Percentiles rank a stretch among this genome's conserved stretches.
These are phyloP conservation scores for Ectemnius continuus DNA, from an alignment of 2,888 invertebrate species.

Conservation along the genomic window DNA sequence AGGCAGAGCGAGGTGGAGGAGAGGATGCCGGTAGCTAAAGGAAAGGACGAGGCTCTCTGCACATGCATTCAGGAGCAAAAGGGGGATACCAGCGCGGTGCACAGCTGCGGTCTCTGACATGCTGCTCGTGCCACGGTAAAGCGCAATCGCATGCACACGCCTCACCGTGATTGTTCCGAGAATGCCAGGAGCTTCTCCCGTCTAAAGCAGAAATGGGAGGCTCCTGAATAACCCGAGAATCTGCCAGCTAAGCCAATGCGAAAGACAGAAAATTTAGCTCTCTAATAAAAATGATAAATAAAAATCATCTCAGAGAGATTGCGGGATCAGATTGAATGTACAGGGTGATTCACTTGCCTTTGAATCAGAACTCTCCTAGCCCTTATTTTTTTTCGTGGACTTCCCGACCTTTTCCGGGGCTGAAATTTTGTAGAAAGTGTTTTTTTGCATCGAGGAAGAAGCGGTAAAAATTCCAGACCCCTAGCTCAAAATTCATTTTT, in stretches of 20 bases:
- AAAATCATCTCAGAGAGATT: no score
- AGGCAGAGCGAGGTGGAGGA: slow-evolving; percentile 29
- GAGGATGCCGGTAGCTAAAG: slow-evolving; percentile 49
- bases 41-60: slow-evolving; percentile 42
- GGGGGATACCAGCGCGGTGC: slow-evolving; percentile 34
- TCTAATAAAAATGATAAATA: no score
- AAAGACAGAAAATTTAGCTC: no score
- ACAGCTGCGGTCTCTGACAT: slow-evolving; percentile 65
- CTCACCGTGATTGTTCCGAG: slow-evolving; percentile 70
- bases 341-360: no score
- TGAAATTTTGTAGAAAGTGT: no score
- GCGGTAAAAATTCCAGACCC: no score
- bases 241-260: slow-evolving; percentile 9
- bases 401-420: no score
- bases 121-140: slow-evolving; percentile 63
- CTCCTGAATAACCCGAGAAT: slow-evolving; percentile 30
- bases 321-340: no score
- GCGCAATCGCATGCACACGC: slow-evolving; percentile 61
- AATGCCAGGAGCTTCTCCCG: slow-evolving; percentile 46
- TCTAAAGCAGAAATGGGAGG: slow-evolving; percentile 35
- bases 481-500: no score
- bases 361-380: no score
- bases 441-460: no score
- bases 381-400: no score
- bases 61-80: slow-evolving; percentile 49